These are phyloP conservation scores for Auanema freiburgensis DNA, from an alignment of 2,888 invertebrate species.

Conservation along the genomic window DNA sequence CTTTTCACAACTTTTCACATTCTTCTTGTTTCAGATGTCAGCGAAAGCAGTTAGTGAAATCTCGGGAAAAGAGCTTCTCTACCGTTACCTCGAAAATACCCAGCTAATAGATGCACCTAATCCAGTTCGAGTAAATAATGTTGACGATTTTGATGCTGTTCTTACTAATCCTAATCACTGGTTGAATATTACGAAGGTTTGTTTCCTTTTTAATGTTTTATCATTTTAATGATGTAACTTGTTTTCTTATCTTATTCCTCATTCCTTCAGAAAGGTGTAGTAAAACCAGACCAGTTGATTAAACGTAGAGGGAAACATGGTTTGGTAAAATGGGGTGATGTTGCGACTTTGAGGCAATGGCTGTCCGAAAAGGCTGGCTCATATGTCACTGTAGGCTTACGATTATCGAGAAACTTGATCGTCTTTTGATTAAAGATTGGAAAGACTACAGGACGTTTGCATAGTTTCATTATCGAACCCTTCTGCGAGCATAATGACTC, in stretches of 20 bases:
- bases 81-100: constrained; percentile 49
- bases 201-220: not conserved
- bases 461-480: constrained; percentile 94
- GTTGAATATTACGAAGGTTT: not conserved
- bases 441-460: constrained; percentile 82
- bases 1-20: too few species aligned
- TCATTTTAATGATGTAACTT: not conserved
- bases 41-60: constrained; percentile 62
- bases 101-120: constrained; percentile 47
- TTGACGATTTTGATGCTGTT: constrained; percentile 47
- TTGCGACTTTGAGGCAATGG: constrained; percentile 82
- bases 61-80: constrained; percentile 59
- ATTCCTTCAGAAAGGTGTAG: constrained; percentile 79
- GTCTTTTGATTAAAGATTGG: constrained; percentile 73
- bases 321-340: constrained; percentile 89
- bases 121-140: constrained; percentile 51
- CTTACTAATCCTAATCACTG: constrained; percentile 22
- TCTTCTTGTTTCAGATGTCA: constrained; percentile 42
- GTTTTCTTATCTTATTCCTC: constrained; percentile 14
- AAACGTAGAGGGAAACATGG: constrained; percentile 96
- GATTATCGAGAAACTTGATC: not conserved
- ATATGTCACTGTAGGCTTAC: constrained; percentile 37
- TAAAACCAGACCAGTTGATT: constrained; percentile 98
- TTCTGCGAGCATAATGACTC: constrained; percentile 72
- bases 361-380: constrained; percentile 73